Evolutionary conservation across 2,888 invertebrate species (phyloP), one percentile per base, ranked within the genome.

Genomic region (Tinea pellionella): DNA sequence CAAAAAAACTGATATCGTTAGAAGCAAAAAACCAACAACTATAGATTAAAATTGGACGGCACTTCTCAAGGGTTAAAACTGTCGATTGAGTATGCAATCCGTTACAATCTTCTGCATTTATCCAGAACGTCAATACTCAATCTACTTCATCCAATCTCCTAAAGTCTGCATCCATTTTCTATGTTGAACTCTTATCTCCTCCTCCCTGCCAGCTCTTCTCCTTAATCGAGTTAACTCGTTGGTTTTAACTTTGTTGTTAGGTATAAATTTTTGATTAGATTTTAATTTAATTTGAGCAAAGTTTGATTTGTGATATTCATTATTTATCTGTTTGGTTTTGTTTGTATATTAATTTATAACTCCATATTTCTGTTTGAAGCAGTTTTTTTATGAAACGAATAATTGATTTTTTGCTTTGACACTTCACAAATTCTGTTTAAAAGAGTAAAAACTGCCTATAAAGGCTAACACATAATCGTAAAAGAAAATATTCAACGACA

Each of bases 401-500:
- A n/a, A n/a, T n/a, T n/a, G 11, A 37, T 37, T 8, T 37, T 37
- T 37, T 37, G 37, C 37, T 37, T 37, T n/a, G n/a, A n/a, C n/a
- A n/a, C n/a, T n/a, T n/a, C n/a, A n/a, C n/a, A n/a, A n/a, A n/a
- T n/a, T n/a, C n/a, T n/a, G n/a, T n/a, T n/a, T n/a, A n/a, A n/a
- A n/a, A n/a, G n/a, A n/a, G n/a, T n/a, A n/a, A 19, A 24, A 55
- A 55, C 19, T 19, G 55, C 4, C 47, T 47, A 16, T 47, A 47
- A 47, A 47, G 16, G 4, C 8, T 42, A 18, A 29, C 29, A 16
- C 55, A 55, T 55, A 55, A 55, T 55, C 55, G 29, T 55, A 55
- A 55, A 55, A 18, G 47, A 55, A 55, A 19, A 55, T 55, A 55
- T 55, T 18, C 24, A 19, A 55, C 55, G 29, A 55, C 55, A 55